Percentiles rank a stretch among this genome's conserved stretches.
Conservation (phyloP, 1,140 invertebrate genomes). For the Ganaspis sp. region DNA sequence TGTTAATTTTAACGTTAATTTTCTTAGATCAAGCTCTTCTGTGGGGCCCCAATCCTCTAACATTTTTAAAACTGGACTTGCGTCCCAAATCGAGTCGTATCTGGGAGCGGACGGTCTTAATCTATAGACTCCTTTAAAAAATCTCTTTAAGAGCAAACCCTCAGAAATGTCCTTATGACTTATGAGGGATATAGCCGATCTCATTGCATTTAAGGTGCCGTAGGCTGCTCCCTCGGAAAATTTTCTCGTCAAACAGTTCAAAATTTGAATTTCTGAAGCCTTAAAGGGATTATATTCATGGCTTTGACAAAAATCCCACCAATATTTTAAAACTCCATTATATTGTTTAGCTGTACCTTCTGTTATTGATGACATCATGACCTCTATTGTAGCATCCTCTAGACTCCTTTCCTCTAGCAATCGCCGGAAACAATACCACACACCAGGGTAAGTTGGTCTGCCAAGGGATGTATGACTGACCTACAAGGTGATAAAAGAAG, state of each 20-base stretch:
- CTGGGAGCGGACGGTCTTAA: background rate
- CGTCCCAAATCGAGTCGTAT: background rate
- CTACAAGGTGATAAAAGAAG: conserved; percentile 18
- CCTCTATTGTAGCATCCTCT: conserved; percentile 35
- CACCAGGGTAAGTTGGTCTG: background rate
- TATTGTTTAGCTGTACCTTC: conserved; percentile 44
- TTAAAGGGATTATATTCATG: background rate
- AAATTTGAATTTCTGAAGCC: background rate
- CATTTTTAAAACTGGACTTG: too few species aligned
- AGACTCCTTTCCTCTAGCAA: conserved; percentile 13
- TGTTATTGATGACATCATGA: conserved; percentile 35
- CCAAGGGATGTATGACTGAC: background rate
- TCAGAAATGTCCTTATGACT: too few species aligned
- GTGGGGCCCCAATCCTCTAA: background rate
- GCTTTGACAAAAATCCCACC: conserved; percentile 17
- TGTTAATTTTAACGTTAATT: too few species aligned
- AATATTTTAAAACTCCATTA: conserved; percentile 31
- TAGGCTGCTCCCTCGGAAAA: too few species aligned
- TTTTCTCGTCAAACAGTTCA: too few species aligned
- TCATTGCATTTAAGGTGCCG: too few species aligned
- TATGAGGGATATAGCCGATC: too few species aligned
- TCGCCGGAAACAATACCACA: conserved; percentile 28
- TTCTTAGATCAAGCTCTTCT: too few species aligned
- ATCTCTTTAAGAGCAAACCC: too few species aligned
- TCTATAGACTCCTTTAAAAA: too few species aligned